Evolutionary conservation across 2,797 vertebrate species (phyloP), one percentile per base, ranked within the genome.

Genomic region (Eulemur albifrons): DNA sequence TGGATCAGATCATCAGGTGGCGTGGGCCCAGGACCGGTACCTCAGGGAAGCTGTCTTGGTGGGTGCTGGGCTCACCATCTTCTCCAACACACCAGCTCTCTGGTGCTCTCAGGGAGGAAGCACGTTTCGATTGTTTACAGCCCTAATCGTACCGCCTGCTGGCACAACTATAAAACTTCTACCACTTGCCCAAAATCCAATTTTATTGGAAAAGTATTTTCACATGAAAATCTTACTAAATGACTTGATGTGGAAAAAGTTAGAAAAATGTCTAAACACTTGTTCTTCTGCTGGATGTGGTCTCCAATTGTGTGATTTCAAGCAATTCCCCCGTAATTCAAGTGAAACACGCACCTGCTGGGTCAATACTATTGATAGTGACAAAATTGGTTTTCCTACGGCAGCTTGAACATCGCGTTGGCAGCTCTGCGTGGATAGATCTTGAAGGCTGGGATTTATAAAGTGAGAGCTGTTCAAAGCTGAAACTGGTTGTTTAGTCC

Each of bases 141-240:
- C 50, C 48, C 76, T 52, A 11, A 5, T n/a, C 18, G 2, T 40
- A n/a, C 9, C 1, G 0, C 63, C 27, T 17, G 9, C 11, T 23
- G 25, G 27, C 15, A 20, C 30, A n/a, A 30, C 76, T 52, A 4
- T 38, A 73, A 88, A 92, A 48, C 40, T 38, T 75, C 59, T 27
- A 15, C n/a, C 23, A 63, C 18, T 52, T 67, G 10, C 59, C 11
- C 0, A 7, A 7, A 80, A 86, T 81, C 20, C 43, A 57, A 1
- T n/a, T 83, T 91, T 87, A 59, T 73, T 48, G 79, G 63, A 73
- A 93, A 88, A 79, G 40, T 75, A 27, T 63, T 91, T 94, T 84
- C 59, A 61, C 17, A 72, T 81, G 65, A 63, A 94, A 81, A 83
- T 83, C 59, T 93, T 57, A 54, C 76, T 61, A 69, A 87, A 30